phyloP scores from a whole-genome alignment of 2,113 vertebrate genomes.

The Solenodon paradoxus region DNA sequence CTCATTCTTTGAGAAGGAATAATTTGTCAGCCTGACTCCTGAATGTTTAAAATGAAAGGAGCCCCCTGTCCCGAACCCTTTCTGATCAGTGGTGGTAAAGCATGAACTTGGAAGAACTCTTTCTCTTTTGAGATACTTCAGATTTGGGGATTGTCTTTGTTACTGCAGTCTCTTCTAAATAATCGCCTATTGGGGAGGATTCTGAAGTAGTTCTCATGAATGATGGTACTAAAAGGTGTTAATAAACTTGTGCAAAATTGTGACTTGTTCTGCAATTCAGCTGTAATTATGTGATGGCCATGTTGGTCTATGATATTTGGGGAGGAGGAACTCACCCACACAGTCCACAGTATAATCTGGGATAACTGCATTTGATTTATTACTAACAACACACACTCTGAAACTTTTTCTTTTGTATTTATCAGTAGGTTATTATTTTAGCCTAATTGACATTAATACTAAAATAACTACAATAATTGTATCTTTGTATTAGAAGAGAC shows the following conservation, averaged over 20 bases:
- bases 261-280: not conserved
- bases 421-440: not conserved
- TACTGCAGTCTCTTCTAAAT: not conserved
- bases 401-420: not conserved
- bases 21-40: not conserved
- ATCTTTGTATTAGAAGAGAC: not conserved
- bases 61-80: fast-evolving
- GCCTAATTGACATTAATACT: not conserved
- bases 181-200: fast-evolving
- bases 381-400: not conserved
- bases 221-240: not conserved
- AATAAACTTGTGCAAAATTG: too few relatives aligned
- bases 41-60: not conserved
- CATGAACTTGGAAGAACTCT: not conserved
- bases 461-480: not conserved
- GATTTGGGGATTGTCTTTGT: not conserved
- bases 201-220: not conserved
- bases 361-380: not conserved
- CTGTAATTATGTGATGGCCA: not conserved
- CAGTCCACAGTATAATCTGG: not conserved
- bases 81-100: not conserved
- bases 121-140: not conserved
- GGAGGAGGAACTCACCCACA: not conserved
- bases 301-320: not conserved
- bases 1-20: not conserved